Percentiles rank a stretch among this genome's conserved stretches.
phyloP scores from a whole-genome alignment of 2,888 invertebrate genomes.

The Iphiclides podalirius region DNA sequence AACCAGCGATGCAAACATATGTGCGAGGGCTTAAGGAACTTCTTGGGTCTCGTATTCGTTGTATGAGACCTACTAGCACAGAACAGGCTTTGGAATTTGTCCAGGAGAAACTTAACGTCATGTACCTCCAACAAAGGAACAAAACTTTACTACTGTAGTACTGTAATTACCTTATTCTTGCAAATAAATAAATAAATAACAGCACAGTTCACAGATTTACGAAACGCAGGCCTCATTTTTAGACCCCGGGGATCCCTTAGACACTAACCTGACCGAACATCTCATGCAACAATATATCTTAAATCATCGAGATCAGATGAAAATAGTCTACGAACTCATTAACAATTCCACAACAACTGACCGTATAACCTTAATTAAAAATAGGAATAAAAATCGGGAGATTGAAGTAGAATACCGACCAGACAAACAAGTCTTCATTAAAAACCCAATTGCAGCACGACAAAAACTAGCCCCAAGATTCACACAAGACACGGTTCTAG shows the following conservation, averaged over 20 bases:
- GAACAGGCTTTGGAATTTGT: conserved; percentile 25
- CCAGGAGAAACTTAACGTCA: conserved; percentile 21
- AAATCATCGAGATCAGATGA: conserved; percentile 24
- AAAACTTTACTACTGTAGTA: too few relatives aligned
- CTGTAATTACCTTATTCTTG: too few relatives aligned
- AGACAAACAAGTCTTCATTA: conserved; percentile 19
- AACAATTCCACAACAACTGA: conserved; percentile 11
- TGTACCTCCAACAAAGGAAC: conserved; percentile 21
- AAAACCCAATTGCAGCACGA: conserved; percentile 19
- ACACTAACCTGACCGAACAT: conserved; percentile 12
- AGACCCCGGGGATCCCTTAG: conserved; percentile 25
- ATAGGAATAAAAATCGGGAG: not conserved
- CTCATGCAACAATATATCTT: conserved; percentile 19
- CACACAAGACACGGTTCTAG: too few relatives aligned
- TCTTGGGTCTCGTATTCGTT: conserved; percentile 29
- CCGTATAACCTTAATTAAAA: conserved; percentile 9
- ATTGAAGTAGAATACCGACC: conserved; percentile 17
- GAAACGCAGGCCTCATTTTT: conserved; percentile 30
- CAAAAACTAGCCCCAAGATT: not conserved
- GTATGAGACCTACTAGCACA: conserved; percentile 24
- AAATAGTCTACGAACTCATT: conserved; percentile 21
- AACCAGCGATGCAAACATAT: too few relatives aligned
- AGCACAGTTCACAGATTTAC: conserved; percentile 27
- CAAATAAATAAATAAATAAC: too few relatives aligned
- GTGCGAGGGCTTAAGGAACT: too few relatives aligned